Evolutionary conservation across 2,113 vertebrate genomes (phyloP), one percentile per base, ranked within the genome.

Genomic region (Bubo bubo): DNA sequence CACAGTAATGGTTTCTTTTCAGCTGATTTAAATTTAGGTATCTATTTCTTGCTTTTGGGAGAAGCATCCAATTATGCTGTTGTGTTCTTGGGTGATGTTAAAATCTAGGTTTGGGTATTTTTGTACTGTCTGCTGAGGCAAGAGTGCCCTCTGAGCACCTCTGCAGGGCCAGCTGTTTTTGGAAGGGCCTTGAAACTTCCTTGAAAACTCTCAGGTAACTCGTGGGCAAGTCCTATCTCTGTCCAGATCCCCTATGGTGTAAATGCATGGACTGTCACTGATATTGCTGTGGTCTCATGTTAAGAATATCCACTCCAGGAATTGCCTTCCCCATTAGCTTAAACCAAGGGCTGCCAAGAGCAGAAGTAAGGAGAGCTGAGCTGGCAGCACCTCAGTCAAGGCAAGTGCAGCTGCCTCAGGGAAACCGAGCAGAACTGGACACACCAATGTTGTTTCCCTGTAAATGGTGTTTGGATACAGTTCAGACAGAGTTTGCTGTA

Each of bases 391-490:
- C 45, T 84, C 55, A 50, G 43, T 9, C 0, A 12, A 58, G 68
- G 67, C 2, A 4, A 23, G 39, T 79, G 53, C 34, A 66, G 67
- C 84, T 91, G 60, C 41, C 50, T 59, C 3, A 1, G 53, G 72
- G 63, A 82, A 89, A 58, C 24, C 0, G 1, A 64, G 45, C 39
- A 70, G 49, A 52, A 6, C 50, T 41, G 37, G 85, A 85, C 39
- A 8, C 21, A 43, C 30, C 49, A 12, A 3, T 11, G 35, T 28
- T 1, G 0, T 6, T 47, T 11, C 23, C 30, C 41, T 85, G 7
- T 24, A 35, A 68, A 32, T 26, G 14, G 16, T 30, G 24, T 24
- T n/a, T 88, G 39, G 21, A 12, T 43, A 3, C 35, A 27, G 14
- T 12, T 90, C 45, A 85, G 28, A n/a, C 4, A 49, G 71, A 70